phyloP scores from a whole-genome alignment of 92 coral and sea anemone species.

The Chrysogorgia sp. region DNA sequence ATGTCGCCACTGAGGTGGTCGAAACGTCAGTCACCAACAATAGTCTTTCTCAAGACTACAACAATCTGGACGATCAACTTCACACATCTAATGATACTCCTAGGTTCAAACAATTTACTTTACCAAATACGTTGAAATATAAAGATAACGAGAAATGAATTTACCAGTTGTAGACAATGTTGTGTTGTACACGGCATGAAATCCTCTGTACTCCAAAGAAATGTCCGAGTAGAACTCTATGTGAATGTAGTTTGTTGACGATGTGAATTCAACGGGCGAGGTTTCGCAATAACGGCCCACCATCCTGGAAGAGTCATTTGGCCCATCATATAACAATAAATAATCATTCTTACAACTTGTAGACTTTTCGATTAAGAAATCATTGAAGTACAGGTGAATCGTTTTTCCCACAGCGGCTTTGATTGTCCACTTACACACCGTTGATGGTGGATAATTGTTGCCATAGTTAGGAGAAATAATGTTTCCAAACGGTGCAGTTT shows the following conservation, averaged over 20 bases:
- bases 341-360: constrained; percentile 60
- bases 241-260: constrained; percentile 63
- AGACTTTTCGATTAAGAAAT: constrained; percentile 69
- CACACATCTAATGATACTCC: too few species aligned
- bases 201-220: constrained; percentile 63
- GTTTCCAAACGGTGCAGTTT: constrained; percentile 51
- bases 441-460: constrained; percentile 51
- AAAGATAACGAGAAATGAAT: too few species aligned
- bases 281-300: constrained; percentile 82
- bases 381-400: constrained; percentile 57
- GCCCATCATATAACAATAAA: constrained; percentile 77
- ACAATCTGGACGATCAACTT: too few species aligned
- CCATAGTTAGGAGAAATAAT: constrained; percentile 81
- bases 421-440: constrained; percentile 78
- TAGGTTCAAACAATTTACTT: too few species aligned
- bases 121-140: too few species aligned
- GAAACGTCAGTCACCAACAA: too few species aligned
- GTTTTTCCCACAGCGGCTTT: constrained; percentile 65
- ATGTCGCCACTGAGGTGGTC: too few species aligned
- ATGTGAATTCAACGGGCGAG: constrained; percentile 58
- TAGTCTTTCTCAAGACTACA: too few species aligned
- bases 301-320: constrained; percentile 26
- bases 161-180: constrained; percentile 45
- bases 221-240: constrained; percentile 68
- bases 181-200: constrained; percentile 61